phyloP scores from a whole-genome alignment of 2,113 vertebrate genomes.

The Tachycineta bicolor region DNA sequence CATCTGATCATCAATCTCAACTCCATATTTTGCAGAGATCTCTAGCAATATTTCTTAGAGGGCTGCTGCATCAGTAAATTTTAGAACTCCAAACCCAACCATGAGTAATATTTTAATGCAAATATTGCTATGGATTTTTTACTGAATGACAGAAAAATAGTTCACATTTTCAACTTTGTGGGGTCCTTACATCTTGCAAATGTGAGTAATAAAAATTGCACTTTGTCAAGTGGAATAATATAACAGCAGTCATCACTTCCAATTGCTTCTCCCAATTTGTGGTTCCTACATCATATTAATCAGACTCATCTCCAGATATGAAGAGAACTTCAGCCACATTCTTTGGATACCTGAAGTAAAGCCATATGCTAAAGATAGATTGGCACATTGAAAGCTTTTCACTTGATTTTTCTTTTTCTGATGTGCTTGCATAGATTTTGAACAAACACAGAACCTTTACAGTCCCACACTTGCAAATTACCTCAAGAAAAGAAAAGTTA shows the following conservation, averaged over 20 bases:
- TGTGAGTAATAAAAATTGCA: not conserved
- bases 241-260: not conserved
- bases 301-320: not conserved
- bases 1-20: not conserved
- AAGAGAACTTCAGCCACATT: not conserved
- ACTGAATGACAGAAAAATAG: not conserved
- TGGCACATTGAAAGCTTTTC: not conserved
- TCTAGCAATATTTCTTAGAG: not conserved
- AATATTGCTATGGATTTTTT: not conserved
- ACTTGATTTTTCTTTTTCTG: not conserved
- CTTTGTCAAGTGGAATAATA: not conserved
- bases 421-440: not conserved
- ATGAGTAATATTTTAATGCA: not conserved
- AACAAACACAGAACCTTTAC: not conserved
- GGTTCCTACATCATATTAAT: not conserved
- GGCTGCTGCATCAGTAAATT: not conserved
- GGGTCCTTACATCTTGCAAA: not conserved
- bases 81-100: not conserved
- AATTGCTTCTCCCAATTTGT: not conserved
- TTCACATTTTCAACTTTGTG: not conserved
- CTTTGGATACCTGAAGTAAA: not conserved
- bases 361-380: not conserved
- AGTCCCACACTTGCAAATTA: not conserved
- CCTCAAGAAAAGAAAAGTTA: not conserved
- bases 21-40: not conserved